Percentiles rank a stretch among this genome's conserved stretches.
Evolutionary conservation across 2,113 vertebrate genomes (phyloP).

Genomic region (Engystomops pustulosus): DNA sequence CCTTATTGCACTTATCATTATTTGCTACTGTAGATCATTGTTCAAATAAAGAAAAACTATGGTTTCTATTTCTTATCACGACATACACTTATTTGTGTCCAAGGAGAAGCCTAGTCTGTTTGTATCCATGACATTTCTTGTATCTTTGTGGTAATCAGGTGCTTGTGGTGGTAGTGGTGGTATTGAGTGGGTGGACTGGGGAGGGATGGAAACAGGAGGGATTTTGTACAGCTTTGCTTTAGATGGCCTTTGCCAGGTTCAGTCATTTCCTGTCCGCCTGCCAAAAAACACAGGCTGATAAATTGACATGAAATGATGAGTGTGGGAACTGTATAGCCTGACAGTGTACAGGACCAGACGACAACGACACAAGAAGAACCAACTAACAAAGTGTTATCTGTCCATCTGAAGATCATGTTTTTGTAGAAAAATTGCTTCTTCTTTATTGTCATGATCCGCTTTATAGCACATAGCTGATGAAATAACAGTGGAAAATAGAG

Average conservation of each 20-base stretch:
- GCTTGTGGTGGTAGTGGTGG: constrained; percentile 55
- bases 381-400: constrained; percentile 60
- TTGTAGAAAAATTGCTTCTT: not conserved
- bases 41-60: constrained; percentile 60
- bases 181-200: constrained; percentile 61
- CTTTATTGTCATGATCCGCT: constrained; percentile 61
- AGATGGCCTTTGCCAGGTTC: constrained; percentile 73
- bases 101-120: constrained; percentile 14
- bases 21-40: constrained; percentile 55
- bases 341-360: constrained; percentile 68
- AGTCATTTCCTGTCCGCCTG: constrained; percentile 87
- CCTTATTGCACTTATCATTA: constrained; percentile 65
- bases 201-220: constrained; percentile 68
- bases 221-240: constrained; percentile 67
- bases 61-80: constrained; percentile 66
- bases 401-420: constrained; percentile 44
- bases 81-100: constrained; percentile 43
- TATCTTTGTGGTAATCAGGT: constrained; percentile 68
- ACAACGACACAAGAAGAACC: constrained; percentile 68
- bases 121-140: constrained; percentile 67
- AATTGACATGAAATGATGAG: constrained; percentile 70
- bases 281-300: constrained; percentile 88
- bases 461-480: constrained; percentile 46
- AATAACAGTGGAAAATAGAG: constrained; percentile 5
- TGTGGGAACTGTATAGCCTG: constrained; percentile 79